A percentile compares a stretch with the other conserved stretches of the same genome.
These are phyloP conservation scores for Trachelus tabidus DNA, from an alignment of 2,888 invertebrate genomes.

Conservation along the genomic window DNA sequence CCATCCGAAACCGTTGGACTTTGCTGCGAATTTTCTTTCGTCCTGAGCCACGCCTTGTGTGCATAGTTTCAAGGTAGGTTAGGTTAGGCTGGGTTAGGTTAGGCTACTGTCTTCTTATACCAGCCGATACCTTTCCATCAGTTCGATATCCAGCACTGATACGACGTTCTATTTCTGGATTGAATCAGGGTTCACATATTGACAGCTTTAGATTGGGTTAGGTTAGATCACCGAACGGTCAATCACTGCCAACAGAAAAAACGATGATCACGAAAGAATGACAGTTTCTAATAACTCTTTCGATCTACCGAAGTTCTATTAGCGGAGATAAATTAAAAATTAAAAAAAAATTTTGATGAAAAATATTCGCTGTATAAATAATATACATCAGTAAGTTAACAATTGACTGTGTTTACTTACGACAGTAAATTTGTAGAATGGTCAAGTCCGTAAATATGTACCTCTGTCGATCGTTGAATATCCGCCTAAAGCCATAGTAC, in stretches of 20 bases:
- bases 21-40: constrained; percentile 6
- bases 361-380: background rate
- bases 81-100: background rate
- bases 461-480: background rate
- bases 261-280: background rate
- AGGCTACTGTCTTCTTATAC: background rate
- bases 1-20: constrained; percentile 19
- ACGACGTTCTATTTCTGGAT: background rate
- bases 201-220: background rate
- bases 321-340: background rate
- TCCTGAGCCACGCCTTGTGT: background rate
- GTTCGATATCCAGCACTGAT: background rate
- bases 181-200: background rate
- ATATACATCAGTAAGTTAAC: too few species aligned
- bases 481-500: background rate
- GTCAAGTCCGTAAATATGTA: background rate
- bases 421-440: too few species aligned
- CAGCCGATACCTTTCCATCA: background rate
- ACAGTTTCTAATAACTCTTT: background rate
- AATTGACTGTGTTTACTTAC: too few species aligned
- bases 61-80: background rate
- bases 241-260: background rate
- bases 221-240: background rate
- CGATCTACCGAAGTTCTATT: background rate
- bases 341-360: too few species aligned